These are phyloP conservation scores for Drosophila persimilis DNA, from an alignment of 1,140 invertebrate genomes.

Conservation along the genomic window DNA sequence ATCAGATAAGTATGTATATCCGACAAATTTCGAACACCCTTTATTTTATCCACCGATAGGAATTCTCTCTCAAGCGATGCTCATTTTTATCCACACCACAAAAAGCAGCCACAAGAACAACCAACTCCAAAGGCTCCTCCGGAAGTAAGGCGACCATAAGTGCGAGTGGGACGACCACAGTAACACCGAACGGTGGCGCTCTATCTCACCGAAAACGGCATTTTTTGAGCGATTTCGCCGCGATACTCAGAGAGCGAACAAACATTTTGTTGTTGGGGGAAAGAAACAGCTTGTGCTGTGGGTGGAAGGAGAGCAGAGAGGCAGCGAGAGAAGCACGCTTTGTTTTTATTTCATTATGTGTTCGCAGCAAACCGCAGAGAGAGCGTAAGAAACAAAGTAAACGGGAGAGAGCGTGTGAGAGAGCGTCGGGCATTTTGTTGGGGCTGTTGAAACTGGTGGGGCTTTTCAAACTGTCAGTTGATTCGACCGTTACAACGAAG, in stretches of 20 bases:
- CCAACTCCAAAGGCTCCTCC: slow-evolving; percentile 25
- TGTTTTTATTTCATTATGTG: too few relatives aligned
- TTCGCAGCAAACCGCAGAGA: slow-evolving; percentile 13
- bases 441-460: background rate
- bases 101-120: slow-evolving; percentile 31
- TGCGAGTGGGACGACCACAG: slow-evolving; percentile 40
- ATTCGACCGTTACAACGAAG: slow-evolving; percentile 60
- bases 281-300: too few relatives aligned
- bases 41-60: slow-evolving; percentile 13
- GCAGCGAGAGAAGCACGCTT: too few relatives aligned
- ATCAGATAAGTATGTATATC: background rate
- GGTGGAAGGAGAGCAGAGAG: too few relatives aligned
- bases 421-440: too few relatives aligned
- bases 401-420: background rate
- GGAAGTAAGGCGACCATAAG: slow-evolving; percentile 54
- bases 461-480: slow-evolving; percentile 41
- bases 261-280: too few relatives aligned
- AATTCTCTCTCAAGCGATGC: slow-evolving; percentile 25
- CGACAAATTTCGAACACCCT: background rate
- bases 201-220: slow-evolving; percentile 52
- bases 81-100: slow-evolving; percentile 65
- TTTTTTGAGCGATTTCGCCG: slow-evolving; percentile 79
- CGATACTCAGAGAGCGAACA: background rate
- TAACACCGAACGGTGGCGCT: slow-evolving; percentile 33
- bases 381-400: background rate